phyloP scores from a whole-genome alignment of 2,113 vertebrate genomes.

The Ophiodon elongatus region DNA sequence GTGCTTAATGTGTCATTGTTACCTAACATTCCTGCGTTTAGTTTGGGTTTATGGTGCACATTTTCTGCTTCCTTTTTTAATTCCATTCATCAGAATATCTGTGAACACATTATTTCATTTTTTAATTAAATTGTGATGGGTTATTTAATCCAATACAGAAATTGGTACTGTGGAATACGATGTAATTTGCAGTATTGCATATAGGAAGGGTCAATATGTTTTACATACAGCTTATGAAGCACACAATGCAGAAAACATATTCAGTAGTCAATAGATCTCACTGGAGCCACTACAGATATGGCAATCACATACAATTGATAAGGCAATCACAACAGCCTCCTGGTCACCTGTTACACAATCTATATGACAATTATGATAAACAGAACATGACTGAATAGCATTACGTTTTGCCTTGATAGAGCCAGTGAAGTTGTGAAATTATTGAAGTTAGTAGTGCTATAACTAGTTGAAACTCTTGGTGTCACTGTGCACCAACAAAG shows the following conservation, averaged over 20 bases:
- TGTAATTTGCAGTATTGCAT: neutral
- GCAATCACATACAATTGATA: neutral
- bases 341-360: neutral
- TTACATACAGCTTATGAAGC: neutral
- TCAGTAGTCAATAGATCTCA: neutral
- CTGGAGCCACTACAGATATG: neutral
- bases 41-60: neutral
- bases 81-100: neutral
- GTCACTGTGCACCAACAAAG: conserved; percentile 63
- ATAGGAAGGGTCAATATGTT: neutral
- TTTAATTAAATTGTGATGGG: neutral
- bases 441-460: conserved; percentile 9
- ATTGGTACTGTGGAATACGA: neutral
- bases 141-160: neutral
- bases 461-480: conserved; percentile 49
- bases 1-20: neutral
- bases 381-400: neutral
- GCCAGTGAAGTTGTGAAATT: neutral
- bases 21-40: rapidly evolving
- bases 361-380: neutral
- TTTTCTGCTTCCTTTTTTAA: neutral
- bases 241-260: neutral
- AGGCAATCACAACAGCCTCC: neutral
- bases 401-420: neutral
- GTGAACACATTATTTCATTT: neutral